phyloP scores from a whole-genome alignment of 1,140 invertebrate genomes.

The Cryptotermes secundus region DNA sequence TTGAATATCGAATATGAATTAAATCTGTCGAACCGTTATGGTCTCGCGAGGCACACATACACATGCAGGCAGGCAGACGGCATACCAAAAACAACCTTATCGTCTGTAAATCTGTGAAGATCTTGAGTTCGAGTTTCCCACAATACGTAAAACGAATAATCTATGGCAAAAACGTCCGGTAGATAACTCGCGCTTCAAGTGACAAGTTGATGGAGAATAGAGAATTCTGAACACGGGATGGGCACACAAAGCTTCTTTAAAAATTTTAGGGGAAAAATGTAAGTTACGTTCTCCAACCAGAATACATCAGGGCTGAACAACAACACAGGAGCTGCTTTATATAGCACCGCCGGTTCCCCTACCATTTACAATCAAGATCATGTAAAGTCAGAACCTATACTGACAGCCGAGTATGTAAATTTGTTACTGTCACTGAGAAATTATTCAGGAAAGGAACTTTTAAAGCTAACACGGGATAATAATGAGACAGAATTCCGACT shows the following conservation, averaged over 20 bases:
- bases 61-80: no score
- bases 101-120: no score
- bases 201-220: not conserved
- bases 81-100: no score
- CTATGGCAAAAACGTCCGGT: no score
- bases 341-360: not conserved
- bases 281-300: not conserved
- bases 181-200: no score
- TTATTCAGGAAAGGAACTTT: not conserved
- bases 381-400: not conserved
- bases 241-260: no score
- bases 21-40: no score
- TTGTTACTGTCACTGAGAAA: not conserved
- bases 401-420: slow-evolving; percentile 6
- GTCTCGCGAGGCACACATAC: no score
- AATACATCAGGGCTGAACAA: not conserved
- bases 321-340: not conserved
- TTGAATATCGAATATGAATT: no score
- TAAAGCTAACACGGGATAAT: not conserved
- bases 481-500: not conserved
- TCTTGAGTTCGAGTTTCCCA: no score
- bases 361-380: not conserved
- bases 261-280: not conserved
- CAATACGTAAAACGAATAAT: no score
- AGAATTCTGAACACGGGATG: not conserved